Evolutionary conservation across 2,888 invertebrate genomes (phyloP).

Genomic region (Blastobasis adustella): DNA sequence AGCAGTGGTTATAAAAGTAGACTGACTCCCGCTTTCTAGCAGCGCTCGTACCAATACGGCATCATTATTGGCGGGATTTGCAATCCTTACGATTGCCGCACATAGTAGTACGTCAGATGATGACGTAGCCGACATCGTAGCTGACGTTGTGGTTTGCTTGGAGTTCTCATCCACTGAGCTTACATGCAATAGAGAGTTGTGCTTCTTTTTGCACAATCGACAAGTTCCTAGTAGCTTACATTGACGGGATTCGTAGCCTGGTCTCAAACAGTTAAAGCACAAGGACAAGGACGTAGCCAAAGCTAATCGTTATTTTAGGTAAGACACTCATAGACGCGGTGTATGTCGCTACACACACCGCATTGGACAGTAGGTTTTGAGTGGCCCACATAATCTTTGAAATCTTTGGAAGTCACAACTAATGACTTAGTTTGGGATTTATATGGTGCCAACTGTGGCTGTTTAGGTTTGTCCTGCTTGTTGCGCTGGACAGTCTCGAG

Average conservation of each 20-base stretch:
- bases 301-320: not conserved
- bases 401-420: not conserved
- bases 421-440: not conserved
- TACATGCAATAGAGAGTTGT: not conserved
- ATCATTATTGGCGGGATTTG: not conserved
- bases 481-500: constrained; percentile 2
- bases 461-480: not conserved
- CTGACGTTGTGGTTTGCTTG: not conserved
- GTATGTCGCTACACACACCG: not conserved
- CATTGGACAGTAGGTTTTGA: no score
- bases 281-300: not conserved
- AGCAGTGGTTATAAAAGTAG: not conserved
- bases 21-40: not conserved
- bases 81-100: not conserved
- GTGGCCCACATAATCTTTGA: no score
- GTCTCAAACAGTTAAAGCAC: not conserved
- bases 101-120: not conserved
- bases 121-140: not conserved
- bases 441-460: not conserved
- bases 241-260: not conserved
- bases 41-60: not conserved
- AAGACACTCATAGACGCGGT: not conserved
- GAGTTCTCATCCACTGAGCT: not conserved
- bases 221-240: not conserved
- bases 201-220: not conserved